These are phyloP conservation scores for Limnothrissa miodon DNA, from an alignment of 2,113 vertebrate species.

Conservation along the genomic window DNA sequence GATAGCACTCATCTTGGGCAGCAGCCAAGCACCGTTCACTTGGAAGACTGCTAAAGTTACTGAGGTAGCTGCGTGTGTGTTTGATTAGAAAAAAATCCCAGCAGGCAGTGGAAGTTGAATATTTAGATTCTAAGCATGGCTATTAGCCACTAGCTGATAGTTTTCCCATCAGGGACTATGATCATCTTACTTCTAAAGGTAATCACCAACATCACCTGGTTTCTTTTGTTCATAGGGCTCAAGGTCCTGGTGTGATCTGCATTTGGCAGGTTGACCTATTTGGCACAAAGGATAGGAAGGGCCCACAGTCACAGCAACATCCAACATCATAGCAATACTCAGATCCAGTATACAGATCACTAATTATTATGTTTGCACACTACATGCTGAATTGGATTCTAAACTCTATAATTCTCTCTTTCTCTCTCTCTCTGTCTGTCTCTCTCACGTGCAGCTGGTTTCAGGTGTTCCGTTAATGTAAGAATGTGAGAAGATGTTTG, in stretches of 20 bases:
- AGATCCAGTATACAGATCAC: neutral
- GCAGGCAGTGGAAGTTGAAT: neutral
- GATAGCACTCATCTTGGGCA: neutral
- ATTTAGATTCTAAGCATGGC: neutral
- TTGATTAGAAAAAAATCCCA: neutral
- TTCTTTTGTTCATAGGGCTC: neutral
- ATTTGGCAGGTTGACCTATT: neutral
- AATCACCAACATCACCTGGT: neutral
- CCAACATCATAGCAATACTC: neutral
- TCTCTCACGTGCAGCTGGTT: no score
- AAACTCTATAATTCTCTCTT: no score
- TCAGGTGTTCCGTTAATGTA: no score
- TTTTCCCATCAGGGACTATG: neutral
- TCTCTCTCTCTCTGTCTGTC: no score
- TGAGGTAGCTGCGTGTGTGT: neutral
- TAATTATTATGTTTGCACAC: neutral
- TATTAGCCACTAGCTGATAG: neutral
- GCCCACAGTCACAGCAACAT: neutral
- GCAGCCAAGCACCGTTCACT: neutral
- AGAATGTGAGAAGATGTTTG: no score
- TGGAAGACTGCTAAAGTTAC: neutral
- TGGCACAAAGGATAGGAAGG: neutral
- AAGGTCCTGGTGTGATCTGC: neutral
- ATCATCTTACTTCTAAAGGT: neutral
- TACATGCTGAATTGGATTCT: no score